Conservation (phyloP, 2,888 invertebrate species). For the Smittia sp. region DNA sequence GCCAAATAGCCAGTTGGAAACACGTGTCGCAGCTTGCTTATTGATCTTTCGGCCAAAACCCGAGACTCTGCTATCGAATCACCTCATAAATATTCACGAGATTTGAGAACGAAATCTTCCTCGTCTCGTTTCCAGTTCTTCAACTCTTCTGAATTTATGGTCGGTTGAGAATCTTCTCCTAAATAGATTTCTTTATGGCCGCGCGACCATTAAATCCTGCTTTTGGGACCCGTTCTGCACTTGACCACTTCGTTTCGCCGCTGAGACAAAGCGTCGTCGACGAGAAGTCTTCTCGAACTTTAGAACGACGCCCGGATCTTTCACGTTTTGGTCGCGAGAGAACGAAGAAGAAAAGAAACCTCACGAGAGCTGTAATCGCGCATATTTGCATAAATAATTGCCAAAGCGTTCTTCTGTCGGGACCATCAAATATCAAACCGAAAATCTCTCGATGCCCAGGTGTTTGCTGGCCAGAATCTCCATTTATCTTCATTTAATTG, state of each 20-base stretch:
- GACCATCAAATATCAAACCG: neutral
- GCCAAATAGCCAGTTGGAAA: neutral
- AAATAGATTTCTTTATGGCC: neutral
- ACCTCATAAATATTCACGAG: neutral
- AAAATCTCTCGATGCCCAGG: conserved; percentile 15
- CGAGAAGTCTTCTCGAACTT: too few relatives aligned
- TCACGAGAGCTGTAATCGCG: neutral
- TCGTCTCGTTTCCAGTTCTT: neutral
- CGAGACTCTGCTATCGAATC: neutral
- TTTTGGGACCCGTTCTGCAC: neutral
- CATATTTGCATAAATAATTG: conserved; percentile 15
- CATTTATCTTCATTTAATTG: neutral
- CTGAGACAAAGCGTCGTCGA: too few relatives aligned
- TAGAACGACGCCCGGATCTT: too few relatives aligned
- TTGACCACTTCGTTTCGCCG: too few relatives aligned
- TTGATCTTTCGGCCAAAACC: neutral
- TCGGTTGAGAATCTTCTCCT: neutral
- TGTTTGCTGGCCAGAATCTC: neutral
- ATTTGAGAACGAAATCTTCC: conserved; percentile 6
- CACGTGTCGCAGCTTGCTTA: conserved; percentile 4
- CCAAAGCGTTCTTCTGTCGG: neutral
- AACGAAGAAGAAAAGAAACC: neutral
- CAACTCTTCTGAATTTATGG: neutral
- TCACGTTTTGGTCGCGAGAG: neutral
- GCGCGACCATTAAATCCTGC: neutral